Evolutionary conservation across 2,113 vertebrate genomes (phyloP).

Genomic region (Ptilorrhoa leucosticta): DNA sequence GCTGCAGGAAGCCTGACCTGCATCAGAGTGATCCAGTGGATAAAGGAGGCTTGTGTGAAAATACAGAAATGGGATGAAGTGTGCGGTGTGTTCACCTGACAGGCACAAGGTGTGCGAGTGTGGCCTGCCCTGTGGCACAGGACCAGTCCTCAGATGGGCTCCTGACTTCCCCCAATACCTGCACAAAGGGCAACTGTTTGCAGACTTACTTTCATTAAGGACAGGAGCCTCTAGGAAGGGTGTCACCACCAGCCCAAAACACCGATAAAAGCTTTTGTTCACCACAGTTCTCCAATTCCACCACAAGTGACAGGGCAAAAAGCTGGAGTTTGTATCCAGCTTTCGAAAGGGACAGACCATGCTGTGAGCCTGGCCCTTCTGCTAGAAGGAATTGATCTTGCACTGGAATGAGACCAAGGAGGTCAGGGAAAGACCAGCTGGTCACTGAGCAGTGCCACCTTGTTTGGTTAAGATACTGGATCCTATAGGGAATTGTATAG

Average conservation of each 20-base stretch:
- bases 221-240: neutral
- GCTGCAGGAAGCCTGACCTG: neutral
- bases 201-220: neutral
- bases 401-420: constrained; percentile 49
- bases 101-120: rapidly evolving
- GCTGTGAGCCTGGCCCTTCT: constrained; percentile 22
- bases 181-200: neutral
- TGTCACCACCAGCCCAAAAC: neutral
- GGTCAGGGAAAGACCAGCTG: constrained; percentile 40
- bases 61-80: rapidly evolving
- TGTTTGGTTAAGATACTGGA: neutral
- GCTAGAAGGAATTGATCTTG: constrained; percentile 52
- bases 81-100: rapidly evolving
- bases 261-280: neutral
- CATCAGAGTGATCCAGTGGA: rapidly evolving
- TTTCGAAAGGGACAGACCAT: constrained; percentile 35
- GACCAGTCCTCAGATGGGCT: neutral
- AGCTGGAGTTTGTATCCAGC: constrained; percentile 23
- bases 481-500: rapidly evolving
- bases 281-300: neutral
- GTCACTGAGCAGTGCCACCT: constrained; percentile 62
- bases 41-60: neutral
- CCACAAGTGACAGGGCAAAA: neutral
- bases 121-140: rapidly evolving
- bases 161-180: neutral